A percentile compares a stretch with the other conserved stretches of the same genome.
Evolutionary conservation across 2,797 vertebrate genomes (phyloP).

Genomic region (Helostoma temminkii): DNA sequence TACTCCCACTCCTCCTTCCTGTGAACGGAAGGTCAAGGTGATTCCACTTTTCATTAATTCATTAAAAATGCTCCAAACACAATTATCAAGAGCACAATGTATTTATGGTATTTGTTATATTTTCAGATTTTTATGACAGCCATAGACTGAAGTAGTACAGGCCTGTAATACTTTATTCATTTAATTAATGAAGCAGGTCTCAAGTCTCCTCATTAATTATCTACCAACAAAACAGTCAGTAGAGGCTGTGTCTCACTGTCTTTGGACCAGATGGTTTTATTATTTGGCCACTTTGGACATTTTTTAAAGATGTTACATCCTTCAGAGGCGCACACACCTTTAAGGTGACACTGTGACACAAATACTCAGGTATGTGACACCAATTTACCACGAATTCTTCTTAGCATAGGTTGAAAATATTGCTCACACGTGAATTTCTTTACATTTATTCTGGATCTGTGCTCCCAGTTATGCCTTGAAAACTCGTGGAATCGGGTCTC

Average conservation of each 20-base stretch:
- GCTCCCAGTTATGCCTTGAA: accelerated
- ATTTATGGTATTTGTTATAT: neutral
- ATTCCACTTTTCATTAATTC: neutral
- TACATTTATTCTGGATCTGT: neutral
- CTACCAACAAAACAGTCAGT: neutral
- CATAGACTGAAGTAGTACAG: neutral
- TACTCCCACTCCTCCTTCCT: neutral
- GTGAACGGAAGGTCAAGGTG: conserved; percentile 1
- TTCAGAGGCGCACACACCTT: accelerated
- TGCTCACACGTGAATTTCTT: neutral
- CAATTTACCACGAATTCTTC: neutral
- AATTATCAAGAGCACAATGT: neutral
- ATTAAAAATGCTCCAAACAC: neutral
- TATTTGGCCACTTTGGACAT: neutral
- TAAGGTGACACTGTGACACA: neutral
- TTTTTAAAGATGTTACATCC: neutral
- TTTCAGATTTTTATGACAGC: neutral
- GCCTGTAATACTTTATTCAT: neutral
- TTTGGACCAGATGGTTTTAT: neutral
- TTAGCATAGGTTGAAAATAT: no score
- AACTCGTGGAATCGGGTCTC: neutral
- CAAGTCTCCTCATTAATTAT: neutral
- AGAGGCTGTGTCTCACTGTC: neutral
- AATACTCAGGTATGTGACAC: neutral
- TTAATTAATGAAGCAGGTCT: neutral